phyloP scores from a whole-genome alignment of 2,888 invertebrate genomes.

The Laspeyria flexula region DNA sequence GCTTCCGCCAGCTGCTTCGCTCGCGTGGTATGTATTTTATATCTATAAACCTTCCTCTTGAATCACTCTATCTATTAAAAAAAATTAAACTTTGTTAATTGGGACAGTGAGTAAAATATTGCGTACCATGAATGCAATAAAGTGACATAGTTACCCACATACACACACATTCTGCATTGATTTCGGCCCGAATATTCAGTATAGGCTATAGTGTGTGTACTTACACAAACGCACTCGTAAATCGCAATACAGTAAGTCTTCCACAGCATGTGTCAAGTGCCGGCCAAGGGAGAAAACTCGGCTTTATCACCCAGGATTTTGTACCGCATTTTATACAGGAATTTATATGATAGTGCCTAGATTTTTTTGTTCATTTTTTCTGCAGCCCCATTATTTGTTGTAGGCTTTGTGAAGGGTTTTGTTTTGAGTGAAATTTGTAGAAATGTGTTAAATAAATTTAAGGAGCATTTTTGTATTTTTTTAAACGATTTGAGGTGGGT shows the following conservation, averaged over 20 bases:
- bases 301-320: slow-evolving; percentile 3
- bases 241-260: slow-evolving; percentile 1
- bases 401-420: neutral
- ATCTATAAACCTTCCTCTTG: too few relatives aligned
- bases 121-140: too few relatives aligned
- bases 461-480: too few relatives aligned
- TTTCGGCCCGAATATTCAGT: too few relatives aligned
- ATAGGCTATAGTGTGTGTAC: neutral
- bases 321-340: neutral
- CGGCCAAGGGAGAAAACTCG: slow-evolving; percentile 5
- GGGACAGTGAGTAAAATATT: too few relatives aligned
- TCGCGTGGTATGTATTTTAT: too few relatives aligned
- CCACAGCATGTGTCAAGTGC: slow-evolving; percentile 8
- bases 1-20: too few relatives aligned
- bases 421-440: too few relatives aligned
- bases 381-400: neutral
- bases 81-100: too few relatives aligned
- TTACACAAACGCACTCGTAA: neutral
- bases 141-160: too few relatives aligned
- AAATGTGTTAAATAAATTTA: neutral
- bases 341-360: neutral
- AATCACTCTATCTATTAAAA: too few relatives aligned
- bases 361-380: neutral
- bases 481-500: neutral
- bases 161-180: too few relatives aligned